Evolutionary conservation across 2,113 vertebrate genomes (phyloP).

Genomic region (Entomyzon cyanotis): DNA sequence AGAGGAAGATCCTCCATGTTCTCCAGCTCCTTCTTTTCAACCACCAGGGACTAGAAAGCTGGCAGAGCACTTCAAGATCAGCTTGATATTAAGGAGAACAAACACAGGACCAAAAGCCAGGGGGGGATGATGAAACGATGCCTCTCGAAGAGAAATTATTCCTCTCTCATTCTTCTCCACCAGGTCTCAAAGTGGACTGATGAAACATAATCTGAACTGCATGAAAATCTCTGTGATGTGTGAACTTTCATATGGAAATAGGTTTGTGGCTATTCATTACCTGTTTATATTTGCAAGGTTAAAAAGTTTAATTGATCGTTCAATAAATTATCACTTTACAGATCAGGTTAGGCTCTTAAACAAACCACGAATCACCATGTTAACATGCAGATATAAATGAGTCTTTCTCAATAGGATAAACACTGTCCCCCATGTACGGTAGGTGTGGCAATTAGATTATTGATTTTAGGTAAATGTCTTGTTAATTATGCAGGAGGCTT

Average conservation of each 20-base stretch:
- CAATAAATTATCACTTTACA: slow-evolving; percentile 85
- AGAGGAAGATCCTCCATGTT: background rate
- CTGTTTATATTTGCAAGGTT: slow-evolving; percentile 70
- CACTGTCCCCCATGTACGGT: slow-evolving; percentile 66
- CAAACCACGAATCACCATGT: slow-evolving; percentile 77
- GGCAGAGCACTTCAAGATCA: background rate
- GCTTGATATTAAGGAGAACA: background rate
- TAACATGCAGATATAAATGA: slow-evolving; percentile 78
- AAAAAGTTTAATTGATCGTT: slow-evolving; percentile 79
- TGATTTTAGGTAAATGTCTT: slow-evolving; percentile 86
- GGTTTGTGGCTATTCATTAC: slow-evolving; percentile 53
- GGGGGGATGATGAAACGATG: background rate
- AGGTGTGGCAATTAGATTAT: slow-evolving; percentile 88
- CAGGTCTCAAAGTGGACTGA: background rate
- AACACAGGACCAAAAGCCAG: background rate
- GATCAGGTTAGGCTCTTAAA: slow-evolving; percentile 74
- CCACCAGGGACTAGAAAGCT: background rate
- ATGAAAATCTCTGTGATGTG: background rate
- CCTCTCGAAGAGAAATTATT: background rate
- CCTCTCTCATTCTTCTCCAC: background rate
- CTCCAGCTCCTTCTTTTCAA: background rate
- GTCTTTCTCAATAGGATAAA: slow-evolving; percentile 77
- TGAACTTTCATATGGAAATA: slow-evolving; percentile 64
- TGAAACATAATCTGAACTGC: slow-evolving; percentile 18
- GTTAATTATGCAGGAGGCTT: slow-evolving; percentile 85